These are phyloP conservation scores for Oscheius sp. DNA, from an alignment of 1,140 invertebrate species.

Conservation along the genomic window DNA sequence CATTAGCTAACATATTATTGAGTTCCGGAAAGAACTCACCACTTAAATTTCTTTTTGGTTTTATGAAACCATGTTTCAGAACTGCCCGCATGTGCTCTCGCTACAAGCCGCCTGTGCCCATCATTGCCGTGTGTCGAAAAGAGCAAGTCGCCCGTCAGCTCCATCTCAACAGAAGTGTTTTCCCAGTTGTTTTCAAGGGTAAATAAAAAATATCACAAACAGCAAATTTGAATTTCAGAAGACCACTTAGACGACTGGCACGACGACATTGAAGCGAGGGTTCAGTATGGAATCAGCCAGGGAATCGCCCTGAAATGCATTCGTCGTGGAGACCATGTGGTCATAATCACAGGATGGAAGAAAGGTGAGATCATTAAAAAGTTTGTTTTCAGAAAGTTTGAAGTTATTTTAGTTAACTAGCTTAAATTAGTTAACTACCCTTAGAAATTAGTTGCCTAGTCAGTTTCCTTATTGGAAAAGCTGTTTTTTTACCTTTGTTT, in stretches of 20 bases:
- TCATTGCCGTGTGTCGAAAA: constrained; percentile 88
- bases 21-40: too few species aligned
- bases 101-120: constrained; percentile 90
- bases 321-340: constrained; percentile 78
- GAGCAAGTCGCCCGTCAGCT: constrained; percentile 83
- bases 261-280: constrained; percentile 89
- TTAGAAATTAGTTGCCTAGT: too few species aligned
- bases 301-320: constrained; percentile 83
- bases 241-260: constrained; percentile 76
- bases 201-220: not conserved
- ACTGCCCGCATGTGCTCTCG: constrained; percentile 82
- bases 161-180: constrained; percentile 87
- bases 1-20: too few species aligned
- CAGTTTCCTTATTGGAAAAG: not conserved
- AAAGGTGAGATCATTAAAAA: constrained; percentile 17
- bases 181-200: constrained; percentile 83
- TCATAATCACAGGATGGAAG: constrained; percentile 89
- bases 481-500: not conserved
- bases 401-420: too few species aligned
- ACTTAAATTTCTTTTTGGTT: too few species aligned
- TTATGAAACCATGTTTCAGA: too few species aligned
- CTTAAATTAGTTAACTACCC: too few species aligned
- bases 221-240: constrained; percentile 54
- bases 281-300: constrained; percentile 80
- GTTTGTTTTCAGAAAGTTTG: not conserved